Base-by-base conservation (phyloP, 2,888 invertebrate species). In the Tholera decimalis region DNA sequence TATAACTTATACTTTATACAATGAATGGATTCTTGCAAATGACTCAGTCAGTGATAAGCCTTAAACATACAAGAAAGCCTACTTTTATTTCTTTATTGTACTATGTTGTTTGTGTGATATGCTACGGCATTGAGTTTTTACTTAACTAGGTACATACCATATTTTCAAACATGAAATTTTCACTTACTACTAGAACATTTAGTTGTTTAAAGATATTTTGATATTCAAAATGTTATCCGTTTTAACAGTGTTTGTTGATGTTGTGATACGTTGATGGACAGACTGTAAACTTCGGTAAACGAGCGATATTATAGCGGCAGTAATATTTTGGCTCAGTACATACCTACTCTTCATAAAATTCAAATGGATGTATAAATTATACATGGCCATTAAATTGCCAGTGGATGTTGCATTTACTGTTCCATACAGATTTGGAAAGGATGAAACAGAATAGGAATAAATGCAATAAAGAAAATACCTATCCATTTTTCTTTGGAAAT, bases 191-290 rank as follows among this genome's bases (percentile, higher is more conserved):
- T 3, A n/a, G n/a, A 20, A 11, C 20, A 13, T n/a, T 13, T 18
- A n/a, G n/a, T 26, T 55, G 6, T 39, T 39, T 24, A 15, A 11
- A 33, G 3, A 18, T 15, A 9, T 24, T 62, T 11, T 1, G 30
- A 18, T 30, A 9, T 9, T 7, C 13, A 51, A 46, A 58, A 58
- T 30, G 30, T 8, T 47, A 4, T 22, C 26, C 13, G 8, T 13
- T 33, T n/a, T 30, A 47, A 62, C 49, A 22, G 15, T 55, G 56
- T 59, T 59, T 55, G 59, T 61, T 44, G 37, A 59, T 74, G 28
- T 69, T 73, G 61, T 58, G 44, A 37, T 51, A 62, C 49, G 30
- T 46, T 68, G 68, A 62, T 51, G 39, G 72, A 72, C 72, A 46
- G 30, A 28, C 68, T 51, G 35, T 77, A 72, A 76, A 67, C 11